Percentiles rank a stretch among this genome's conserved stretches.
Evolutionary conservation across 64 coral and sea anemone genomes (phyloP).

Genomic region (Stichodactyla helianthus): DNA sequence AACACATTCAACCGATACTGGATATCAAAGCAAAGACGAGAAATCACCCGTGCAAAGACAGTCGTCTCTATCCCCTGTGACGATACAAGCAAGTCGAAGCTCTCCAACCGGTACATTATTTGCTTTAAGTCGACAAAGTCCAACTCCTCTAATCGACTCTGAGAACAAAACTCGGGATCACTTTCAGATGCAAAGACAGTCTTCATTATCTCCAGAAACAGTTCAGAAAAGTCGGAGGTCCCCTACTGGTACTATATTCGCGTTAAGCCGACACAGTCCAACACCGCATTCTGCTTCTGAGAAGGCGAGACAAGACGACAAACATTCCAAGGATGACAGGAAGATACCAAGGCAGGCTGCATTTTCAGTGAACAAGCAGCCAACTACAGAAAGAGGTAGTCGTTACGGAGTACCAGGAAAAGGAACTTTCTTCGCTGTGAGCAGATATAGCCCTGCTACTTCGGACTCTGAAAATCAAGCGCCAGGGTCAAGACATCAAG

Average conservation of each 20-base stretch:
- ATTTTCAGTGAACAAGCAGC: background rate
- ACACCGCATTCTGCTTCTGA: background rate
- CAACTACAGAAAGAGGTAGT: background rate
- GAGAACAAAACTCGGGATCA: background rate
- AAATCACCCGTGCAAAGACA: background rate
- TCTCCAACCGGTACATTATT: background rate
- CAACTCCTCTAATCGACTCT: background rate
- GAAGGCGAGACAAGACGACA: background rate
- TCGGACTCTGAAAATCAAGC: background rate
- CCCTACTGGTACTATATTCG: background rate
- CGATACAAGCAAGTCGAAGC: background rate
- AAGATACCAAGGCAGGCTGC: background rate
- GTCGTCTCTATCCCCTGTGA: background rate
- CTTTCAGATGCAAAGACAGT: background rate
- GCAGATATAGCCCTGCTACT: slow-evolving; percentile 1
- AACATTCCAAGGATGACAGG: background rate
- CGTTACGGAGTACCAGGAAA: background rate
- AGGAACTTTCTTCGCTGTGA: slow-evolving; percentile 4
- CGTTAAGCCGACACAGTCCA: slow-evolving; percentile 10
- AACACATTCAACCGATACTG: background rate
- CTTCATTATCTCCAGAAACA: background rate
- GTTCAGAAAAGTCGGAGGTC: background rate
- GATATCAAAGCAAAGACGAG: background rate
- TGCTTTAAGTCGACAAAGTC: background rate
- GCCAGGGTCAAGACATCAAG: background rate